Percentiles rank a stretch among this genome's conserved stretches.
Evolutionary conservation across 2,113 vertebrate genomes (phyloP).

Genomic region (Tragulus kanchil): DNA sequence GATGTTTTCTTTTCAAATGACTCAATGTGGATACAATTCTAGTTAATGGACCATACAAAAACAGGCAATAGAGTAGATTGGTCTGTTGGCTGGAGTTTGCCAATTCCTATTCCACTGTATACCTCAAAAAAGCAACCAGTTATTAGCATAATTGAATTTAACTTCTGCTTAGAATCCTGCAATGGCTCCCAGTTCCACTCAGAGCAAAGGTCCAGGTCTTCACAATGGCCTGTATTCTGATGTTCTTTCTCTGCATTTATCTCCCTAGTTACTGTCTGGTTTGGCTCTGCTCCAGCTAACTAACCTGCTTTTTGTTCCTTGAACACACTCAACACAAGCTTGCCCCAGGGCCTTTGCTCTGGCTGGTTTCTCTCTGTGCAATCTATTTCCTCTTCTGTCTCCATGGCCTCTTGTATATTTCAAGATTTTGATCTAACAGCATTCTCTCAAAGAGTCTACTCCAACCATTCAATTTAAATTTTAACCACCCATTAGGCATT

Average conservation of each 20-base stretch:
- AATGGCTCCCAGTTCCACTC: neutral
- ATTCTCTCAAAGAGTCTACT: neutral
- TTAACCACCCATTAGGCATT: neutral
- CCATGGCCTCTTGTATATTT: neutral
- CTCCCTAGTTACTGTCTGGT: neutral
- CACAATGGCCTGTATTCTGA: neutral
- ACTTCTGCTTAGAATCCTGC: neutral
- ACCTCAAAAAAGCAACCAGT: neutral
- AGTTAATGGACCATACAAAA: neutral
- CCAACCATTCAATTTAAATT: neutral
- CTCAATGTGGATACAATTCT: neutral
- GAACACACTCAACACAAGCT: neutral
- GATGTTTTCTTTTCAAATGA: neutral
- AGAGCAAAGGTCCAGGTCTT: neutral
- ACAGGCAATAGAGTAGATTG: neutral
- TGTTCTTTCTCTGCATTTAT: neutral
- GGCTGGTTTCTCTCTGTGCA: neutral
- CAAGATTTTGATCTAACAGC: neutral
- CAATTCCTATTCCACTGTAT: neutral
- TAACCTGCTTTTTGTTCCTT: neutral
- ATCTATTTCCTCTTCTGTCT: neutral
- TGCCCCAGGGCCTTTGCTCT: neutral
- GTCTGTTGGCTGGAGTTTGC: accelerated
- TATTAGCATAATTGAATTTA: neutral
- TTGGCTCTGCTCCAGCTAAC: neutral